Base-by-base conservation (phyloP, 2,113 vertebrate genomes). In the sheep (Ovis aries) region DNA sequence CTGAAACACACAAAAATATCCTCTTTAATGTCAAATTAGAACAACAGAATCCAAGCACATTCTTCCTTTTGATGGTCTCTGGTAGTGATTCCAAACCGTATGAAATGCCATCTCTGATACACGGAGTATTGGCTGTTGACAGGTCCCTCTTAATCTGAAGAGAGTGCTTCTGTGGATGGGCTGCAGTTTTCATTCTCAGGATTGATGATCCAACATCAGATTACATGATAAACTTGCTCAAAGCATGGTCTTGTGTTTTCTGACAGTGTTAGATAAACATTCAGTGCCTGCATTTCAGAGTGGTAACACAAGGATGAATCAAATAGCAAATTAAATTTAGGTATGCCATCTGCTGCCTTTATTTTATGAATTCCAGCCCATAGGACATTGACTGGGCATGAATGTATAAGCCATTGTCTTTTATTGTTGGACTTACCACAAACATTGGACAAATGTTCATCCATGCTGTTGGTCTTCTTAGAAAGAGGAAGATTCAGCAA, bases 271-370 rank as follows among this genome's bases (percentile, higher is more conserved):
- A 93, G 91, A 92, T 62, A 95, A 95, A 95, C 97, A 91, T 96
- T 97, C 95, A 84, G 62, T 95, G 92, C 88, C 97, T 93, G 62
- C 83, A 77, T 97, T 96, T 96, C 94, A 97, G 97, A 96, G 60
- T 85, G 50, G 59, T 52, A 98, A 87, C 91, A 62, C 97, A 97
- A 98, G 60, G 97, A 98, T 98, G 98, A 98, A 98, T 97, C 95
- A 98, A 98, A 97, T 6, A 98, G 83, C 93, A 98, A 98, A 98
- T 99, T 98, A 98, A 97, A 98, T 98, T 98, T 98, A 85, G 71
- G 97, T 98, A 97, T 96, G 95, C 98, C 98, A 98, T 98, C 98
- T 99, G 98, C 91, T 98, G 97, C 96, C 95, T 98, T 96, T 84
- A 53, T 97, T 94, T 92, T 96, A 94, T 97, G 98, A 97, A 95